A percentile compares a stretch with the other conserved stretches of the same genome.
phyloP scores from a whole-genome alignment of 2,888 invertebrate species.

The Drosophila affinis region DNA sequence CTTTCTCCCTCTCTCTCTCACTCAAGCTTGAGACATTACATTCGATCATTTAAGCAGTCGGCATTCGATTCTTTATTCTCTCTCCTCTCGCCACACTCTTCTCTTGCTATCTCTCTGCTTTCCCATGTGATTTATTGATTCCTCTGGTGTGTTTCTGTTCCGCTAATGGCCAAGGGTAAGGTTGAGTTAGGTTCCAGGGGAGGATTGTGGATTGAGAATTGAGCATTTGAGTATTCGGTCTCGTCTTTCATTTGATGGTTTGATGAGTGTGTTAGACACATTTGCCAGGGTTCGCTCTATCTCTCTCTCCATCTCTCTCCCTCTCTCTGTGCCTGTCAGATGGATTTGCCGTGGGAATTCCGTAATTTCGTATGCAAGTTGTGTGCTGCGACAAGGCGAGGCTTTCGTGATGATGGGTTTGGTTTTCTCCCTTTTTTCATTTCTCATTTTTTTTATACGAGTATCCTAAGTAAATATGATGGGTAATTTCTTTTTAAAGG shows the following conservation, averaged over 20 bases:
- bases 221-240: slow-evolving; percentile 10
- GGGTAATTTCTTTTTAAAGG: slow-evolving; percentile 76
- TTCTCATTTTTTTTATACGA: slow-evolving; percentile 26
- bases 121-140: slow-evolving; percentile 75
- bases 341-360: slow-evolving; percentile 77
- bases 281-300: slow-evolving; percentile 45
- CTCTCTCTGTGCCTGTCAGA: slow-evolving; percentile 44
- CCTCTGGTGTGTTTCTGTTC: slow-evolving; percentile 43
- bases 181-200: slow-evolving; percentile 62
- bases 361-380: slow-evolving; percentile 73
- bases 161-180: slow-evolving; percentile 61
- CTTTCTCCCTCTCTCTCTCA: slow-evolving; percentile 42
- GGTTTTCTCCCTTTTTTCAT: slow-evolving; percentile 1
- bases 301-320: slow-evolving; percentile 29
- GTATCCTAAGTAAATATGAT: slow-evolving; percentile 73
- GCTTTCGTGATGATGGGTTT: slow-evolving; percentile 29
- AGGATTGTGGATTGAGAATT: background rate
- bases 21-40: slow-evolving; percentile 50
- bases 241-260: slow-evolving; percentile 45
- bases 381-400: slow-evolving; percentile 53
- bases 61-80: slow-evolving; percentile 20
- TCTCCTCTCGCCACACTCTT: background rate
- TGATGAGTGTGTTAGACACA: slow-evolving; percentile 71
- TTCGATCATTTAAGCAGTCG: slow-evolving; percentile 53
- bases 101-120: slow-evolving; percentile 12